Percentiles rank a stretch among this genome's conserved stretches.
These are phyloP conservation scores for Ophion ventricosus DNA, from an alignment of 2,888 invertebrate species.

Conservation along the genomic window DNA sequence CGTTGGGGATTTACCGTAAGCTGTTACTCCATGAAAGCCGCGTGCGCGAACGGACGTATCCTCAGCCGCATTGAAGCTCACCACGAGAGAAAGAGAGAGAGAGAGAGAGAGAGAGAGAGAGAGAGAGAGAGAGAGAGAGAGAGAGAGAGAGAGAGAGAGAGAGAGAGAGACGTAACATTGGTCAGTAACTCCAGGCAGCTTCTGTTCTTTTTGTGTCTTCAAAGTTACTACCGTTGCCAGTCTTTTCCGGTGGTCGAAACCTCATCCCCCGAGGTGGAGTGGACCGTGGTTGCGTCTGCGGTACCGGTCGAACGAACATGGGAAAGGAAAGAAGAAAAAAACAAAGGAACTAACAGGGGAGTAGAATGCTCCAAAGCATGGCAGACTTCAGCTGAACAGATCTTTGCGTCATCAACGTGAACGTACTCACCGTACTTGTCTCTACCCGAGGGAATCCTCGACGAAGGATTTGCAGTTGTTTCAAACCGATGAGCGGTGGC, in stretches of 20 bases:
- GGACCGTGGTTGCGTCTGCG: constrained; percentile 35
- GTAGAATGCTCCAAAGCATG: constrained; percentile 21
- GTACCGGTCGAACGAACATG: constrained; percentile 19
- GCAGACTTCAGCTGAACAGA: constrained; percentile 31
- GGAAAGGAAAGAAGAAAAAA: constrained; percentile 25
- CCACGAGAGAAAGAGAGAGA: constrained; percentile 56
- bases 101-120: too few relatives aligned
- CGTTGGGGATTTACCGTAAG: constrained; percentile 64
- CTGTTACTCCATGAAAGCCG: constrained; percentile 69
- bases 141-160: too few relatives aligned
- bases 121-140: too few relatives aligned
- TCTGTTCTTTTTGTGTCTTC: constrained; percentile 43
- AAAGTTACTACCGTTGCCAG: constrained; percentile 38
- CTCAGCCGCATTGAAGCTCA: constrained; percentile 49
- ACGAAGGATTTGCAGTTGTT: constrained; percentile 10
- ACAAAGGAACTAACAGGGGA: not conserved
- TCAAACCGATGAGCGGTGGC: constrained; percentile 17
- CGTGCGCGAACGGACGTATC: constrained; percentile 58
- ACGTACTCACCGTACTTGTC: constrained; percentile 21
- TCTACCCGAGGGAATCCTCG: constrained; percentile 15
- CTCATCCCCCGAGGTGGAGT: constrained; percentile 16
- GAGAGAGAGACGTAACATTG: constrained; percentile 61
- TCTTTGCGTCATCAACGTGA: constrained; percentile 47
- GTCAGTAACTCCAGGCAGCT: constrained; percentile 52
- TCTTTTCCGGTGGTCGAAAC: constrained; percentile 23